Percentiles rank a stretch among this genome's conserved stretches.
Evolutionary conservation across 2,113 vertebrate species (phyloP).

Genomic region (Pollimyrus isidori): DNA sequence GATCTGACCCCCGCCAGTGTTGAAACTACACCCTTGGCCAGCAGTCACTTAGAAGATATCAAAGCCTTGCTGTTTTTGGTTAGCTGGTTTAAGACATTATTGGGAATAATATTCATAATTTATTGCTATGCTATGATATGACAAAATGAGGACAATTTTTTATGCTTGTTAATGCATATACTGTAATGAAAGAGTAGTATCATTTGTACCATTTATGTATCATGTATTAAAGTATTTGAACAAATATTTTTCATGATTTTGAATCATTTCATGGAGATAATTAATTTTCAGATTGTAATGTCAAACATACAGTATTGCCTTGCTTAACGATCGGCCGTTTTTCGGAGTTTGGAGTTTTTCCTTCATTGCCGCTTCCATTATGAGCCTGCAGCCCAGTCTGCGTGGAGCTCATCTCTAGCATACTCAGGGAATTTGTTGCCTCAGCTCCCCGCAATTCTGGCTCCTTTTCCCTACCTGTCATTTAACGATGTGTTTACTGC

Average conservation of each 20-base stretch:
- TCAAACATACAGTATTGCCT: neutral
- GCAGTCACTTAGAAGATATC: neutral
- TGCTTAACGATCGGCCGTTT: neutral
- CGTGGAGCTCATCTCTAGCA: neutral
- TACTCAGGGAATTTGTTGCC: neutral
- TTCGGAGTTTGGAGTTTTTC: neutral
- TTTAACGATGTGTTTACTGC: neutral
- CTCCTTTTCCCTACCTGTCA: neutral
- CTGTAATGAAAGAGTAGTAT: neutral
- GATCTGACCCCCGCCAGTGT: neutral
- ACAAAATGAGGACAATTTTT: neutral
- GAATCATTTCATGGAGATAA: neutral
- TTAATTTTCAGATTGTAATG: neutral
- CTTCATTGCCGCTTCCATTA: neutral
- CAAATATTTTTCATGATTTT: neutral
- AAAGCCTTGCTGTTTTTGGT: neutral
- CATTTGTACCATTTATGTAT: neutral
- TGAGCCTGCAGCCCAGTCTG: neutral
- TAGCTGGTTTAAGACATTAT: neutral
- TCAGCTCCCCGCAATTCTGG: neutral
- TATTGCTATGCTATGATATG: neutral
- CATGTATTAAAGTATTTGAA: neutral
- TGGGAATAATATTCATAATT: neutral
- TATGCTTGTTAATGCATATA: neutral
- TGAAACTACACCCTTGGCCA: neutral